Conservation (phyloP, 2,797 vertebrate genomes). For the Poecilia wingei region DNA sequence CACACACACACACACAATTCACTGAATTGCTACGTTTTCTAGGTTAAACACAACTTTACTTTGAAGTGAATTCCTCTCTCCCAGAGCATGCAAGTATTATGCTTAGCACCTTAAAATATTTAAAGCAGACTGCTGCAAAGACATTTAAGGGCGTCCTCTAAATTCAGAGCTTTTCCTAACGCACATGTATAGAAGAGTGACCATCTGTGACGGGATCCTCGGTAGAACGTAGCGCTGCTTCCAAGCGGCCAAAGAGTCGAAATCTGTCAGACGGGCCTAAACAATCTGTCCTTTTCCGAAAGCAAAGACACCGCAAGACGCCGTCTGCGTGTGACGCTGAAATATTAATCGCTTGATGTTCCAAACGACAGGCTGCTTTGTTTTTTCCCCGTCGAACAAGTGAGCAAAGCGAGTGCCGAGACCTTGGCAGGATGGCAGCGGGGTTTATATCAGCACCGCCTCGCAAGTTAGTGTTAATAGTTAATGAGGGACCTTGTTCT, state of each 20-base stretch:
- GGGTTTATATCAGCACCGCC: conserved; percentile 43
- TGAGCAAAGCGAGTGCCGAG: conserved; percentile 22
- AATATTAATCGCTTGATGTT: conserved; percentile 59
- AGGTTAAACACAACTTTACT: conserved; percentile 65
- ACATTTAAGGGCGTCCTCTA: conserved; percentile 48
- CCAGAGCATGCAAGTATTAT: conserved; percentile 66
- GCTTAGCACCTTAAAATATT: conserved; percentile 71
- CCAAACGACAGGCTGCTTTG: conserved; percentile 60
- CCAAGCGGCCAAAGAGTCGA: conserved; percentile 58
- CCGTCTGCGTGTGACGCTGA: conserved; percentile 33
- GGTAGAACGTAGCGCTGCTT: conserved; percentile 52
- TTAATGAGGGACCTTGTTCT: conserved; percentile 65
- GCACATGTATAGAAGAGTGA: conserved; percentile 20
- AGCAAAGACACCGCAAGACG: conserved; percentile 11
- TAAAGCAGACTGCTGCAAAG: conserved; percentile 48
- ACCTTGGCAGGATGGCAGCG: conserved; percentile 37
- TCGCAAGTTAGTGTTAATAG: conserved; percentile 64
- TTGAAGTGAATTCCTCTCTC: conserved; percentile 63
- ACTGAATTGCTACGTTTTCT: conserved; percentile 63
- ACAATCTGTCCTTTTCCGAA: conserved; percentile 37
- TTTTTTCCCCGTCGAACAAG: conserved; percentile 35
- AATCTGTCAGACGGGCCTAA: conserved; percentile 59
- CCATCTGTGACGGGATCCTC: conserved; percentile 59
- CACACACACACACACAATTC: conserved; percentile 40
- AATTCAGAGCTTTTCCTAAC: conserved; percentile 13